Conservation (phyloP, 2,888 invertebrate genomes). For the Megastigmus dorsalis region DNA sequence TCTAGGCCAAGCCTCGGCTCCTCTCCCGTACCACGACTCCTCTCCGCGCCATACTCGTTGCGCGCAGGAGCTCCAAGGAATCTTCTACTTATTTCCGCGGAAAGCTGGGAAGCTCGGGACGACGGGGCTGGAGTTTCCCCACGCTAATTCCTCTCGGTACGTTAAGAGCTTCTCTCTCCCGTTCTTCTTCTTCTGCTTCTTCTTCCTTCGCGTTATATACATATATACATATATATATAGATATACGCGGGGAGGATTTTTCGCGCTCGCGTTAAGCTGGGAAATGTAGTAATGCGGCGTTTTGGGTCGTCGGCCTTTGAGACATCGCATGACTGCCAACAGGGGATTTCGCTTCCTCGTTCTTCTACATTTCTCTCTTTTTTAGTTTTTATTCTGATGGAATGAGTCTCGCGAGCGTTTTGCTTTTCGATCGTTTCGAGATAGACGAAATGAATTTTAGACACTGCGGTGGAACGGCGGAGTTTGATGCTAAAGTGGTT, state of each 20-base stretch:
- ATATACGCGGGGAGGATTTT: too few species aligned
- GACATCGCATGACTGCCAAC: neutral
- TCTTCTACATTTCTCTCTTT: neutral
- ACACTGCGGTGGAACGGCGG: too few species aligned
- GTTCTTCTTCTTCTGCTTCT: neutral
- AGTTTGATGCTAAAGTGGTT: too few species aligned
- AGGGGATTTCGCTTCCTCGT: neutral
- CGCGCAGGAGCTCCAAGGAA: neutral
- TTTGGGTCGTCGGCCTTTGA: constrained; percentile 4
- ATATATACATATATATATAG: too few species aligned
- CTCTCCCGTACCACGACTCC: neutral
- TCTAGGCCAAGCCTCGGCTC: neutral
- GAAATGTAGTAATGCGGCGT: neutral
- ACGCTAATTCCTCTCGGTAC: constrained; percentile 51
- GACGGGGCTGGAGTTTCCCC: constrained; percentile 28
- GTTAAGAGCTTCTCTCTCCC: constrained; percentile 41
- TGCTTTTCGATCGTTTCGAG: too few species aligned
- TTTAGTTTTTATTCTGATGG: too few species aligned
- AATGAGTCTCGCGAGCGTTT: too few species aligned
- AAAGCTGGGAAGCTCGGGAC: neutral
- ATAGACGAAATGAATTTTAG: too few species aligned
- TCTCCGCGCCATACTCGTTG: neutral
- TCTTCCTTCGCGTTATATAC: neutral
- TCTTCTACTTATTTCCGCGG: constrained; percentile 53
- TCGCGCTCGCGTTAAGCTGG: neutral